Percentiles rank a stretch among this genome's conserved stretches.
These are phyloP conservation scores for Heliangelus exortis DNA, from an alignment of 2,797 vertebrate species.

Conservation along the genomic window DNA sequence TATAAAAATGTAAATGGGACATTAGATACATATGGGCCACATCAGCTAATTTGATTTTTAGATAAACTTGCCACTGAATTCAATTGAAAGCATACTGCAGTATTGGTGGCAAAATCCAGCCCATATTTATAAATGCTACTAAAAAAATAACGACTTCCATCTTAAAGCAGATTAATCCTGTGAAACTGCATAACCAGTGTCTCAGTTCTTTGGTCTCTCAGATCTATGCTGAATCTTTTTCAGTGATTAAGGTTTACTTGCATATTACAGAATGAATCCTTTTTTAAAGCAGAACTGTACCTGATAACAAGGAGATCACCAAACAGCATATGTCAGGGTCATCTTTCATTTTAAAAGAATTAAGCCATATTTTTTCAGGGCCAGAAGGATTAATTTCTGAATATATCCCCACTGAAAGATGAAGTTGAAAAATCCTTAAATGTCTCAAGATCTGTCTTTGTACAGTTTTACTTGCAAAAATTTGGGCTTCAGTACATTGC, in stretches of 20 bases:
- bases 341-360: slow-evolving; percentile 78
- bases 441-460: slow-evolving; percentile 74
- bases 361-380: slow-evolving; percentile 83
- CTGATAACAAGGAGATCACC: slow-evolving; percentile 59
- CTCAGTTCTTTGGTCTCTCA: slow-evolving; percentile 72
- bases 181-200: slow-evolving; percentile 60
- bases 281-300: slow-evolving; percentile 63
- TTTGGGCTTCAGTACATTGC: slow-evolving; percentile 68
- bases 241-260: slow-evolving; percentile 74
- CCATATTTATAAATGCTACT: slow-evolving; percentile 41
- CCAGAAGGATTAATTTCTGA: slow-evolving; percentile 75
- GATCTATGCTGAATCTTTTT: slow-evolving; percentile 70
- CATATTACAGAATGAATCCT: slow-evolving; percentile 75
- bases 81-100: neutral
- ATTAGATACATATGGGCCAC: neutral
- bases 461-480: slow-evolving; percentile 77
- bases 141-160: slow-evolving; percentile 33
- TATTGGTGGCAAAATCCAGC: slow-evolving; percentile 15
- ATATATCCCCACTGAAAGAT: slow-evolving; percentile 67
- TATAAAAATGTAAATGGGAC: slow-evolving; percentile 23
- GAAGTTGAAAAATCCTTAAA: slow-evolving; percentile 55
- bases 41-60: slow-evolving; percentile 1
- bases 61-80: slow-evolving; percentile 3
- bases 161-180: slow-evolving; percentile 55
- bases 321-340: slow-evolving; percentile 79